Conservation (phyloP, 2,888 invertebrate species). For the Abrostola tripartita region DNA sequence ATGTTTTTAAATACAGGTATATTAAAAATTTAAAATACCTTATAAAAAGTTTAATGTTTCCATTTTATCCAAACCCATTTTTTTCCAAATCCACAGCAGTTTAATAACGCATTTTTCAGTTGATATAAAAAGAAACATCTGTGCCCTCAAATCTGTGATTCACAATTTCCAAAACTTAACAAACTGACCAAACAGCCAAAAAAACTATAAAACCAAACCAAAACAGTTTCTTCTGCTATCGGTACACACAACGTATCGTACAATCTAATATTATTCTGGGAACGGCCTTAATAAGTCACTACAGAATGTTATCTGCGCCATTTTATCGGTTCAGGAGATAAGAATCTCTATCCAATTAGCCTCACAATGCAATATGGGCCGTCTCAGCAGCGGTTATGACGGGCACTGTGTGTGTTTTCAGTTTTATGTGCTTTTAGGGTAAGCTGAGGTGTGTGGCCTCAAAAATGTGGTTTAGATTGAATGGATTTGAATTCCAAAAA, state of each 20-base stretch:
- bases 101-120: too few relatives aligned
- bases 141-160: too few relatives aligned
- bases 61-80: too few relatives aligned
- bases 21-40: too few relatives aligned
- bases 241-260: constrained; percentile 77
- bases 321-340: constrained; percentile 86
- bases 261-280: constrained; percentile 89
- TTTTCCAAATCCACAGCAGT: too few relatives aligned
- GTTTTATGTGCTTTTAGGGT: constrained; percentile 53
- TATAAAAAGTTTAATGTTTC: too few relatives aligned
- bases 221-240: constrained; percentile 65
- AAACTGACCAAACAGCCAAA: constrained; percentile 6
- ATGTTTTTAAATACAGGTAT: too few relatives aligned
- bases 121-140: too few relatives aligned
- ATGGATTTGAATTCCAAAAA: too few relatives aligned
- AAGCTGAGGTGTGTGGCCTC: constrained; percentile 5
- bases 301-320: constrained; percentile 89
- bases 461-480: constrained; percentile 3
- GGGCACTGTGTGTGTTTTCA: constrained; percentile 65
- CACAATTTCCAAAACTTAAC: constrained; percentile 4
- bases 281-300: constrained; percentile 89
- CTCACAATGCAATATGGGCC: constrained; percentile 87
- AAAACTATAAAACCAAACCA: constrained; percentile 16
- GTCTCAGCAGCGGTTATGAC: constrained; percentile 82
- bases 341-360: constrained; percentile 88